phyloP scores from a whole-genome alignment of 23 tunicate genomes.

The Ciona savignyi region DNA sequence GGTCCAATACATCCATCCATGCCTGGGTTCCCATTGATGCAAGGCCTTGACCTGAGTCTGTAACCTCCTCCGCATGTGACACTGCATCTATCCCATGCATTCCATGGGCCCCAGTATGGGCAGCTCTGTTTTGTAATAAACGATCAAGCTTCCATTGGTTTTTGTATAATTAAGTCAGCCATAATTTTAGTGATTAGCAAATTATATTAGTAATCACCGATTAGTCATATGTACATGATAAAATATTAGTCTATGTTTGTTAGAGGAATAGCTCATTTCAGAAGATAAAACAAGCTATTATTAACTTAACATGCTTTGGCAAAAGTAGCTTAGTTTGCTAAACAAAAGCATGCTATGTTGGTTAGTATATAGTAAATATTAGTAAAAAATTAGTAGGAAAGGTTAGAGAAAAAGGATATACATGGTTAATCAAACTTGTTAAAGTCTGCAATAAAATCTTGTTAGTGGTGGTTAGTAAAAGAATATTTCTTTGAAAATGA shows the following conservation, averaged over 20 bases:
- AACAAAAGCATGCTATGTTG: neutral
- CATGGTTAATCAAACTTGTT: too few species aligned
- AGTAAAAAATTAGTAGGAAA: neutral
- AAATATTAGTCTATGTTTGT: too few species aligned
- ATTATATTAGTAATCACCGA: too few species aligned
- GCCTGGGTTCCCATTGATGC: conserved; percentile 59
- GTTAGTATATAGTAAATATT: neutral
- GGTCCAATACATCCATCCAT: conserved; percentile 45
- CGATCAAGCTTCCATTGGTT: too few species aligned
- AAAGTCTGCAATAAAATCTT: too few species aligned
- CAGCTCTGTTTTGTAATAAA: conserved; percentile 17
- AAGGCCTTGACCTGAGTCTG: conserved; percentile 18
- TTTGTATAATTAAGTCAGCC: too few species aligned
- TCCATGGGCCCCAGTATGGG: conserved; percentile 64
- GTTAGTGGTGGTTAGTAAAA: too few species aligned
- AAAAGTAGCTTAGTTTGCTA: neutral
- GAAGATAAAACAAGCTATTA: neutral
- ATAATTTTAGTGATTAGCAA: too few species aligned
- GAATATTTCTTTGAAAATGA: too few species aligned
- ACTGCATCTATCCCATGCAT: conserved; percentile 23
- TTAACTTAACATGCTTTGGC: neutral
- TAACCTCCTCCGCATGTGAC: conserved; percentile 56
- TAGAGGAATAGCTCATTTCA: neutral
- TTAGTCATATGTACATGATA: too few species aligned
- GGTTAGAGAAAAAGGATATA: too few species aligned